phyloP scores from a whole-genome alignment of 2,113 vertebrate genomes.

The Coptodon rendalli region DNA sequence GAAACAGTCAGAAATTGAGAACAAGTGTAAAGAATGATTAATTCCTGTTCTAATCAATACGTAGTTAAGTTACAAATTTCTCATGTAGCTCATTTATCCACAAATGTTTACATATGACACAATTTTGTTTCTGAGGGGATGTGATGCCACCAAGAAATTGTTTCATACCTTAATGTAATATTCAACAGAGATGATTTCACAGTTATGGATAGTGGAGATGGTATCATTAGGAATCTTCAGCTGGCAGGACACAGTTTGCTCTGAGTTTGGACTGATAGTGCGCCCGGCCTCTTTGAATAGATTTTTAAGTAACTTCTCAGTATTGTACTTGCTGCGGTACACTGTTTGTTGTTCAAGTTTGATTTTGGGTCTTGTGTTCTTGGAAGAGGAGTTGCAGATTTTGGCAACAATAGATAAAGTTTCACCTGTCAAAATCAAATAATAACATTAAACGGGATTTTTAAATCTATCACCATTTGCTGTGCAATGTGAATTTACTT shows the following conservation, averaged over 20 bases:
- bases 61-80: background rate
- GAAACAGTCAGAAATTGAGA: background rate
- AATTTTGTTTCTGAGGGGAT: background rate
- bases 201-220: conserved; percentile 13
- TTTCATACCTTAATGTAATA: conserved; percentile 53
- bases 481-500: background rate
- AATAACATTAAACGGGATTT: background rate
- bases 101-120: background rate
- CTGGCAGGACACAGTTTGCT: conserved; percentile 11
- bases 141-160: background rate
- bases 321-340: background rate
- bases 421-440: conserved; percentile 42
- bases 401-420: conserved; percentile 29
- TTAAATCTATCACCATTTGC: background rate
- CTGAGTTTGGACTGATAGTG: background rate
- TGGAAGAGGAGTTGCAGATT: conserved; percentile 52
- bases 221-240: conserved; percentile 31
- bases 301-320: rapidly evolving
- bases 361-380: conserved; percentile 46
- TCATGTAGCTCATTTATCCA: background rate
- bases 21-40: background rate
- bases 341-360: conserved; percentile 15
- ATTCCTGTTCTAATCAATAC: background rate
- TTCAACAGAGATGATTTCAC: conserved; percentile 48
- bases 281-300: conserved; percentile 36